A percentile compares a stretch with the other conserved stretches of the same genome.
Evolutionary conservation across 2,113 vertebrate genomes (phyloP).

Genomic region (Microcebus jonahi): DNA sequence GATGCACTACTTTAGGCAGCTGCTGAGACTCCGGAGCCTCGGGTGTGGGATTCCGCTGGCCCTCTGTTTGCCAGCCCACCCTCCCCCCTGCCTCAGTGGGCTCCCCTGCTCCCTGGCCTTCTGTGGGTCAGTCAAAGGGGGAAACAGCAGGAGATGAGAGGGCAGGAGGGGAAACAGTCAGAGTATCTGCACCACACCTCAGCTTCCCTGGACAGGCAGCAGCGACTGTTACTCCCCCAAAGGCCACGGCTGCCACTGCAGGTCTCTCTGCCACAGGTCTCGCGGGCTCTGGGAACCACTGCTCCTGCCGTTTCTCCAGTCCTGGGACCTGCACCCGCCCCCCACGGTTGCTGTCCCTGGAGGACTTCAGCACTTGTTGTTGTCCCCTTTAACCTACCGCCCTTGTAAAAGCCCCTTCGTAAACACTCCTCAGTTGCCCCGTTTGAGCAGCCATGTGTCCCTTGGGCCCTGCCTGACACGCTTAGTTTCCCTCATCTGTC

Average conservation of each 20-base stretch:
- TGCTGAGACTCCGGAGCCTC: neutral
- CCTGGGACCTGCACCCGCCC: neutral
- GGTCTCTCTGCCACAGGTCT: neutral
- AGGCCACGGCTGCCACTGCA: accelerated
- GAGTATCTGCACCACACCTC: accelerated
- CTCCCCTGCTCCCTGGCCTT: neutral
- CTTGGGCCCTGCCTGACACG: neutral
- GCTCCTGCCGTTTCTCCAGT: neutral
- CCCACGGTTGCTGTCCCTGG: too few relatives aligned
- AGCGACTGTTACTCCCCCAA: neutral
- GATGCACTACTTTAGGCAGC: neutral
- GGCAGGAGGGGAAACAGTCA: neutral
- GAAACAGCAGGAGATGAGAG: neutral
- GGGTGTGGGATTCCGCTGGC: neutral
- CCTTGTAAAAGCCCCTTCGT: neutral
- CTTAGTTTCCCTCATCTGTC: neutral
- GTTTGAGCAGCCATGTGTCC: neutral
- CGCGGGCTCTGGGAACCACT: neutral
- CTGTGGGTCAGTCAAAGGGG: neutral
- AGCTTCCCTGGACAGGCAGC: neutral
- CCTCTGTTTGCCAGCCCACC: neutral
- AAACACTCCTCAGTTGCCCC: neutral
- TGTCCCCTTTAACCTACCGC: neutral
- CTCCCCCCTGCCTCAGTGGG: neutral
- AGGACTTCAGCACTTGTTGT: neutral